A percentile compares a stretch with the other conserved stretches of the same genome.
These are phyloP conservation scores for Pholis gunnellus DNA, from an alignment of 2,113 vertebrate genomes.

Conservation along the genomic window DNA sequence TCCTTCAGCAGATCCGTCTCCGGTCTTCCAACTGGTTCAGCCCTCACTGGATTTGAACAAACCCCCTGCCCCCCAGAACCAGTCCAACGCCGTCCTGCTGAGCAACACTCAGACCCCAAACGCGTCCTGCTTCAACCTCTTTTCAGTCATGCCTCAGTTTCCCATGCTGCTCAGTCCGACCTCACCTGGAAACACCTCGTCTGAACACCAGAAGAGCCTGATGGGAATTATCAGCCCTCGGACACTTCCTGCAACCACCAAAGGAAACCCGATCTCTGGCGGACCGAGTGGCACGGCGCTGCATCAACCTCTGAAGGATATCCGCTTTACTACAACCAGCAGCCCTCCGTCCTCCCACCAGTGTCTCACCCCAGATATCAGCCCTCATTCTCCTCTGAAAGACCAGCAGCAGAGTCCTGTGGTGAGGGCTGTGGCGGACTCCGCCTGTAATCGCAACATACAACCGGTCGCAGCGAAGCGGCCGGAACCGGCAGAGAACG, in stretches of 20 bases:
- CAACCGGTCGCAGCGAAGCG: background rate
- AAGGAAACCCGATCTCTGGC: too few relatives aligned
- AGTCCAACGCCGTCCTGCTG: fast-evolving
- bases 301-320: too few relatives aligned
- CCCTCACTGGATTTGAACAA: background rate
- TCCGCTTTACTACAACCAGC: background rate
- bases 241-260: too few relatives aligned
- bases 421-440: conserved; percentile 9
- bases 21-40: background rate
- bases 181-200: background rate
- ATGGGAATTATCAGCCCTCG: background rate
- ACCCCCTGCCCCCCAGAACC: background rate
- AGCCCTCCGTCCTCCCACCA: background rate
- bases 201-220: background rate
- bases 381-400: background rate
- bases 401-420: background rate
- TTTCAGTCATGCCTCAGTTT: background rate
- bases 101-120: background rate
- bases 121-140: background rate
- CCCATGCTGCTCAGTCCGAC: background rate
- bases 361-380: background rate
- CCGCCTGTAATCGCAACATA: background rate
- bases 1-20: background rate
- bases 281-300: fast-evolving
- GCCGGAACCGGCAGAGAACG: conserved; percentile 1